Percentiles rank a stretch among this genome's conserved stretches.
Evolutionary conservation across 2,113 vertebrate species (phyloP).

Genomic region (Ageneiosus marmoratus): DNA sequence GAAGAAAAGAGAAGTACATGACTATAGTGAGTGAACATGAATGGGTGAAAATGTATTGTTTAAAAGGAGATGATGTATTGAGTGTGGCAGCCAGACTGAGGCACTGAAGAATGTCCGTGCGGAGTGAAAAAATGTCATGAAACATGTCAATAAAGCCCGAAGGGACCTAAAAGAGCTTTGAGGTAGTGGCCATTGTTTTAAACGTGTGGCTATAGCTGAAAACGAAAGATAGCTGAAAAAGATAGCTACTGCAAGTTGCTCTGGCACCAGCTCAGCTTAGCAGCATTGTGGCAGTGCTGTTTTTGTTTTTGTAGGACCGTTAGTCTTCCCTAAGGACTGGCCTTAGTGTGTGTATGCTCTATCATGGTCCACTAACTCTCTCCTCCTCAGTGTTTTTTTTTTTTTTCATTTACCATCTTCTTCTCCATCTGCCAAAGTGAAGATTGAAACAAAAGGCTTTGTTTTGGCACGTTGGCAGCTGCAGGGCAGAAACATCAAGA

Average conservation of each 20-base stretch:
- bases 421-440: slow-evolving; percentile 74
- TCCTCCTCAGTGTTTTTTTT: slow-evolving; percentile 48
- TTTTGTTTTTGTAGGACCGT: slow-evolving; percentile 50
- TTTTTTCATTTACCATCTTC: slow-evolving; percentile 70
- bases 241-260: too few species aligned
- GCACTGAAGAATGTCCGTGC: slow-evolving; percentile 56
- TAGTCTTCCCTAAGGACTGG: slow-evolving; percentile 52
- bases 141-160: slow-evolving; percentile 76
- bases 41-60: slow-evolving; percentile 67
- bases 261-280: slow-evolving; percentile 57
- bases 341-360: slow-evolving; percentile 65
- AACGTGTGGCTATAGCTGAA: slow-evolving; percentile 32
- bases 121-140: slow-evolving; percentile 71
- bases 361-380: slow-evolving; percentile 64
- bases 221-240: slow-evolving; percentile 52
- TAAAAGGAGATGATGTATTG: slow-evolving; percentile 63
- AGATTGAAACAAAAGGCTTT: slow-evolving; percentile 71
- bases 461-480: slow-evolving; percentile 69
- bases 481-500: slow-evolving; percentile 55
- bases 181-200: slow-evolving; percentile 57
- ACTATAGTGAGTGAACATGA: slow-evolving; percentile 55
- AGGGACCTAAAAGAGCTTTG: slow-evolving; percentile 65
- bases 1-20: slow-evolving; percentile 26
- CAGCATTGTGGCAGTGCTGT: slow-evolving; percentile 58
- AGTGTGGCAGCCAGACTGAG: slow-evolving; percentile 61